Conservation (phyloP, 2,888 invertebrate species). For the Minunthozetes semirufus region DNA sequence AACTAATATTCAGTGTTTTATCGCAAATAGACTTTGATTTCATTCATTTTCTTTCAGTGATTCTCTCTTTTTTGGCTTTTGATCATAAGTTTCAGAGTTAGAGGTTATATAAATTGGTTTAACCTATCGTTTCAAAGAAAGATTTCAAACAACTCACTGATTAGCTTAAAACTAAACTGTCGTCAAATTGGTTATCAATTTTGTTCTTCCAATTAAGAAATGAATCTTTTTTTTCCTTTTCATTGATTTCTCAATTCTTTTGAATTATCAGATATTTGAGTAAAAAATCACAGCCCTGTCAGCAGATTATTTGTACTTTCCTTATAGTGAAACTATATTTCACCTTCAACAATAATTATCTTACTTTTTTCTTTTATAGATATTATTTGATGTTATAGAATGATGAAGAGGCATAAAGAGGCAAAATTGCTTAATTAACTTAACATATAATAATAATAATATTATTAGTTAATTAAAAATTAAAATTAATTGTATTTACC, state of each 20-base stretch:
- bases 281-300: neutral
- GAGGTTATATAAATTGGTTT: neutral
- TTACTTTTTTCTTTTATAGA: too few species aligned
- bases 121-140: neutral
- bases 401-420: too few species aligned
- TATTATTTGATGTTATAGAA: too few species aligned
- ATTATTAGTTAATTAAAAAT: neutral
- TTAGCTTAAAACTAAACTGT: neutral
- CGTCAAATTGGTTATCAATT: neutral
- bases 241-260: neutral
- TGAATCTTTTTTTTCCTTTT: neutral
- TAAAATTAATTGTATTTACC: conserved; percentile 13
- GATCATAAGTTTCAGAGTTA: neutral
- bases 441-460: too few species aligned
- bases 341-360: too few species aligned
- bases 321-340: too few species aligned
- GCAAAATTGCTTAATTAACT: too few species aligned
- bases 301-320: too few species aligned
- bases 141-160: neutral
- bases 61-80: neutral
- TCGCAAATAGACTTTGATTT: conserved; percentile 6
- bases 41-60: neutral
- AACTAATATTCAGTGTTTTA: neutral
- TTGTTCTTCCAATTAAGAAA: neutral
- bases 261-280: neutral